Evolutionary conservation across 2,797 vertebrate genomes (phyloP).

Genomic region (Myotis vivesi): DNA sequence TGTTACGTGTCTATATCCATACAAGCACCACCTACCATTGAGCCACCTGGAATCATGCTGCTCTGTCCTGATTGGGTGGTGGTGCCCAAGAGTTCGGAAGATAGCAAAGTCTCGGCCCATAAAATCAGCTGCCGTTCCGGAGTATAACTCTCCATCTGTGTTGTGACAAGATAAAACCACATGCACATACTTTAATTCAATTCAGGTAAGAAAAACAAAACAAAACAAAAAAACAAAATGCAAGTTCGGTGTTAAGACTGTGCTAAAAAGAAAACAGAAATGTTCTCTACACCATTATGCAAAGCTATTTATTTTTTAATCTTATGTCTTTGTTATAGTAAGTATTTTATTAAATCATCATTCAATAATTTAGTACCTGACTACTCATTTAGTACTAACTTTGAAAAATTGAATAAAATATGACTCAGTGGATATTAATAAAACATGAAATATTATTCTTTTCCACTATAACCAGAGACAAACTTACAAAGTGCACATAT

Average conservation of each 20-base stretch:
- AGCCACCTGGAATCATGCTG: constrained; percentile 99
- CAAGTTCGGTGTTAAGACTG: background rate
- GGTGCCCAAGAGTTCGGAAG: constrained; percentile 96
- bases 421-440: background rate
- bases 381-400: background rate
- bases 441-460: background rate
- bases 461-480: background rate
- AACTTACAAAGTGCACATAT: background rate
- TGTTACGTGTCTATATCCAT: background rate
- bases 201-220: background rate
- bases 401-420: background rate
- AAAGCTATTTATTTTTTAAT: background rate
- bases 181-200: background rate
- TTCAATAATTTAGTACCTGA: background rate
- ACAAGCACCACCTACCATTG: constrained; percentile 89
- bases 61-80: constrained; percentile 98
- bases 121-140: constrained; percentile 98
- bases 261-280: background rate
- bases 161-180: constrained; percentile 66
- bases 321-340: background rate
- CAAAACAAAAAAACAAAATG: background rate
- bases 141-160: constrained; percentile 96
- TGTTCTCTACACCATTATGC: background rate
- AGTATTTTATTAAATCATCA: background rate
- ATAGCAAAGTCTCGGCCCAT: constrained; percentile 99